Percentiles rank a stretch among this genome's conserved stretches.
phyloP scores from a whole-genome alignment of 2,797 vertebrate genomes.

The Selene dorsalis region DNA sequence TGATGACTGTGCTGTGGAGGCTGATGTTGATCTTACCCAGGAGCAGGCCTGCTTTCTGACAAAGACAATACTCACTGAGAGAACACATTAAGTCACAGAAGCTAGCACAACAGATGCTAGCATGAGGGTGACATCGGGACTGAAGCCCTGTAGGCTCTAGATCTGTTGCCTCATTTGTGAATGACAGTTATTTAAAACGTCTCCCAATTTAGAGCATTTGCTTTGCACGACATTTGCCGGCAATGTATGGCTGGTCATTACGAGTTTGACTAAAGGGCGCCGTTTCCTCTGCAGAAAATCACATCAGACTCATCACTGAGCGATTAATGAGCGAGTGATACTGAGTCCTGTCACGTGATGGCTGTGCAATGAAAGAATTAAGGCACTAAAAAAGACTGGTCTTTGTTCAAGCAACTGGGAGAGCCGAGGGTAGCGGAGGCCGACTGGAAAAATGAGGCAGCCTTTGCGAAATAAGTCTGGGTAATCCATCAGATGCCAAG shows the following conservation, averaged over 20 bases:
- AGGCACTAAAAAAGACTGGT: slow-evolving; percentile 57
- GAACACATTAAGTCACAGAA: neutral
- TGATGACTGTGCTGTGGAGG: neutral
- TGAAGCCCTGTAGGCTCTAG: slow-evolving; percentile 17
- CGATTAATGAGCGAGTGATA: slow-evolving; percentile 67
- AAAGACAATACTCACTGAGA: slow-evolving; percentile 1
- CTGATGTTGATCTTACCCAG: neutral
- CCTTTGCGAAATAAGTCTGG: slow-evolving; percentile 75
- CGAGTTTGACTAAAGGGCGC: slow-evolving; percentile 21
- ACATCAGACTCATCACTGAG: slow-evolving; percentile 50
- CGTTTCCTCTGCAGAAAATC: too few relatives aligned
- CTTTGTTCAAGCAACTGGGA: slow-evolving; percentile 66
- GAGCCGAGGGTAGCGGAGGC: slow-evolving; percentile 55
- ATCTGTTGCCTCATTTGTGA: slow-evolving; percentile 29
- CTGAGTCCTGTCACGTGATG: slow-evolving; percentile 53
- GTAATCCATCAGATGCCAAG: slow-evolving; percentile 82
- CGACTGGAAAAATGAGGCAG: slow-evolving; percentile 73
- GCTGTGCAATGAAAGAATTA: slow-evolving; percentile 57
- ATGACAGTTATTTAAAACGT: slow-evolving; percentile 12
- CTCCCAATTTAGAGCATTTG: slow-evolving; percentile 25
- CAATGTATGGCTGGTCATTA: slow-evolving; percentile 33
- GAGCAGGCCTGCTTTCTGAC: neutral
- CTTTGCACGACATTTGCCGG: slow-evolving; percentile 42
- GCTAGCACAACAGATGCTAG: too few relatives aligned
- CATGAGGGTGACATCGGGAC: neutral